A percentile compares a stretch with the other conserved stretches of the same genome.
These are phyloP conservation scores for Glaucomys volans DNA, from an alignment of 2,113 vertebrate genomes.

Conservation along the genomic window DNA sequence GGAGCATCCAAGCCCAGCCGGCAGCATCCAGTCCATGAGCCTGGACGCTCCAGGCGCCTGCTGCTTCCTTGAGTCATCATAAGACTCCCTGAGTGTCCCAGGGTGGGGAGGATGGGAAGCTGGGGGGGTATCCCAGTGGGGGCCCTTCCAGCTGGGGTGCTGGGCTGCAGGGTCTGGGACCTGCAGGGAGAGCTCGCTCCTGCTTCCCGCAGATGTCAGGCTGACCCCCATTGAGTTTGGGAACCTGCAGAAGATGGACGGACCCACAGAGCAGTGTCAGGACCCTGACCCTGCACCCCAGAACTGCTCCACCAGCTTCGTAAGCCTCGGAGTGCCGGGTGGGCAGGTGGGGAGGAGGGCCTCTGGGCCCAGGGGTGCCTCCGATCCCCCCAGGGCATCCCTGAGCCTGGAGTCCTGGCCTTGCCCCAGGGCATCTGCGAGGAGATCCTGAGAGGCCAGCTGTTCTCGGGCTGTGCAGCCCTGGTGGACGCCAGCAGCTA, in stretches of 20 bases:
- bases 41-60: neutral
- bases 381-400: accelerated
- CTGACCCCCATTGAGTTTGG: constrained; percentile 88
- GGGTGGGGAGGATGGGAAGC: accelerated
- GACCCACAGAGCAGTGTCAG: constrained; percentile 90
- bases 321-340: constrained; percentile 71
- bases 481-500: constrained; percentile 83
- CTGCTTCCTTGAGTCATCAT: no score
- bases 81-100: no score
- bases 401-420: accelerated
- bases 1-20: neutral
- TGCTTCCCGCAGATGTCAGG: constrained; percentile 64
- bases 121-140: accelerated
- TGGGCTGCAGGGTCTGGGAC: accelerated
- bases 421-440: constrained; percentile 79
- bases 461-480: constrained; percentile 80
- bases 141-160: neutral
- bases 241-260: constrained; percentile 90
- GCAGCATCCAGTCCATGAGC: neutral
- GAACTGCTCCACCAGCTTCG: constrained; percentile 84
- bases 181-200: accelerated
- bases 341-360: accelerated
- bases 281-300: constrained; percentile 78
- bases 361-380: accelerated
- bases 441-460: constrained; percentile 76